phyloP scores from a whole-genome alignment of 2,888 invertebrate genomes.

The Chrysina gloriosa region DNA sequence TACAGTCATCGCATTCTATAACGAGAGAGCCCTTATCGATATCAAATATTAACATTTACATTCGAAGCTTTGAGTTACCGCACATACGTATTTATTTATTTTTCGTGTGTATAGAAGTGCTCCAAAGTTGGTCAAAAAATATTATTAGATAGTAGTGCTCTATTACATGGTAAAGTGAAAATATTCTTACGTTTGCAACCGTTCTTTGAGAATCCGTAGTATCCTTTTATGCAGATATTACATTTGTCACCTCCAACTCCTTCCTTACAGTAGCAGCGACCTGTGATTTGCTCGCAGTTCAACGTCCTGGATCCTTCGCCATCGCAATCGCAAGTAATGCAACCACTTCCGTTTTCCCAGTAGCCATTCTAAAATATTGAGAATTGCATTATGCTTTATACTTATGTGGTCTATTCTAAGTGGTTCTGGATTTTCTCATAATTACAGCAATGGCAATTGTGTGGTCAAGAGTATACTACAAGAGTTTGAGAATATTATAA shows the following conservation, averaged over 20 bases:
- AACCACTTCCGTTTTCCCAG: slow-evolving; percentile 84
- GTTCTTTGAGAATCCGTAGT: slow-evolving; percentile 79
- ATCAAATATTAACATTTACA: slow-evolving; percentile 25
- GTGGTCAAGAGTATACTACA: too few species aligned
- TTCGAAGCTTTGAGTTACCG: not conserved
- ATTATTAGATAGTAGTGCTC: not conserved
- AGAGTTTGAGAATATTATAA: too few species aligned
- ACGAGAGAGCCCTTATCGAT: slow-evolving; percentile 45
- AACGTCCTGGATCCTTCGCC: slow-evolving; percentile 73
- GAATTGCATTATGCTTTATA: not conserved
- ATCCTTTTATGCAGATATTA: slow-evolving; percentile 79
- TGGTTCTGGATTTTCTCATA: too few species aligned
- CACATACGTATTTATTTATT: not conserved
- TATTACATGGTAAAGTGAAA: too few species aligned
- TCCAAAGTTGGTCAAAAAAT: too few species aligned
- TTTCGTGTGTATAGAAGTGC: too few species aligned
- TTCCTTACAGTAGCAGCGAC: slow-evolving; percentile 82
- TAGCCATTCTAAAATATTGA: slow-evolving; percentile 71
- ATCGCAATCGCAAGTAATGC: slow-evolving; percentile 87
- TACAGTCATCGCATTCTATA: slow-evolving; percentile 82
- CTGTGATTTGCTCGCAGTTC: slow-evolving; percentile 79
- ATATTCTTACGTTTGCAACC: slow-evolving; percentile 79
- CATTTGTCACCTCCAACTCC: slow-evolving; percentile 82
- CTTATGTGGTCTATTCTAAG: too few species aligned
- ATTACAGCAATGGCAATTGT: too few species aligned